Base-by-base conservation (phyloP, 1,140 invertebrate genomes). In the Drosophila triauraria region DNA sequence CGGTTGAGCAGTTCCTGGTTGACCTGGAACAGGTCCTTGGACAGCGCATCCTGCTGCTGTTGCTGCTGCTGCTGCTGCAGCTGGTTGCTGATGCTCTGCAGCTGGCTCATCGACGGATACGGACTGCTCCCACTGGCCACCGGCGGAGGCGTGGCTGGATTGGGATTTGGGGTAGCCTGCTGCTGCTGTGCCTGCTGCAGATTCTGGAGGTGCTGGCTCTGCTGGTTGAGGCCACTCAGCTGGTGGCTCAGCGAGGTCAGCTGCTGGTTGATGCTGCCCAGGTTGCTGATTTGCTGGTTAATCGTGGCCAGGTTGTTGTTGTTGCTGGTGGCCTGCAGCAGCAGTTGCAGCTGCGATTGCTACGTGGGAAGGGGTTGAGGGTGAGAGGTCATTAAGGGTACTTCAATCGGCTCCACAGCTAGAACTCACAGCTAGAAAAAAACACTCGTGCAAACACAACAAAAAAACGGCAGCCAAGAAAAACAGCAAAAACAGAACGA, bases 1-100 rank as follows among this genome's bases (percentile, higher is more conserved):
- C 94, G 93, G 69, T 95, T 95, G 17, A 95, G 72, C n/a, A 95
- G 87, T 67, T 95, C 95, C 17, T 93, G 93, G 67, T 93, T 93
- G n/a, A 92, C 84, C 43, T 93, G 92, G 42, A 91, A 91, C 58
- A 91, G 78, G 70, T 93, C 88, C 57, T 93, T 92, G 48, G 91
- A 91, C 10, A 92, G 56, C 1, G 86, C 77, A 56, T 92, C 91
- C 53, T 92, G 88, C 15, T 88, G 85, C 57, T 91, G 90, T 46
- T 91, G 91, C 17, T 65, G 58, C 67, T 88, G 77, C 40, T 92
- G 67, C 48, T 90, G 82, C 32, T 91, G 82, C 72, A 91, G 42
- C 71, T 91, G 90, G 60, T 76, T 91, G 68, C 86, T 92, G 25
- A 92, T 92, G 48, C 68, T 91, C 42, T 92, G 91, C 65, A 92